phyloP scores from a whole-genome alignment of 2,888 invertebrate genomes.

The Stomorhina lunata region DNA sequence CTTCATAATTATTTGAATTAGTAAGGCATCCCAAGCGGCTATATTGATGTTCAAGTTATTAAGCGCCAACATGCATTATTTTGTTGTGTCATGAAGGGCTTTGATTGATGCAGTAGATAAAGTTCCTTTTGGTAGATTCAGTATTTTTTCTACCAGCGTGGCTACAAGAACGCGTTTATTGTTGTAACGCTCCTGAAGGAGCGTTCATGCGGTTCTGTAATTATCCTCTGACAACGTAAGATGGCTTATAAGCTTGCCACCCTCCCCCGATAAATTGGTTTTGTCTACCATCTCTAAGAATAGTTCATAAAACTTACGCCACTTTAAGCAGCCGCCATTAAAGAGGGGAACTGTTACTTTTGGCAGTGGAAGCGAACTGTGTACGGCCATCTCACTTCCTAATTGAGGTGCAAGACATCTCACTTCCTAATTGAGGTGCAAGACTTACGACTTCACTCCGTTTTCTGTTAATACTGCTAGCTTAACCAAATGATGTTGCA shows the following conservation, averaged over 20 bases:
- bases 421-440: not conserved
- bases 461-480: not conserved
- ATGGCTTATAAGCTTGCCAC: no score
- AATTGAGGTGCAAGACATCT: no score
- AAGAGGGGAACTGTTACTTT: not conserved
- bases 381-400: no score
- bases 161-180: conserved; percentile 16
- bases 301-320: no score
- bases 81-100: not conserved
- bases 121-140: conserved; percentile 7
- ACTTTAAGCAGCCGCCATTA: no score
- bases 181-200: conserved; percentile 18
- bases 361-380: no score
- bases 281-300: no score
- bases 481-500: not conserved
- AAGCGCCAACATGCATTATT: not conserved
- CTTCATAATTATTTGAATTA: not conserved
- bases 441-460: not conserved
- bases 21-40: not conserved
- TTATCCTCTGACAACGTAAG: conserved; percentile 15
- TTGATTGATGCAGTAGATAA: not conserved
- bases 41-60: not conserved
- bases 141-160: conserved; percentile 1
- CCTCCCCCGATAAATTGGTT: no score
- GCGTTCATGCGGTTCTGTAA: conserved; percentile 9